These are phyloP conservation scores for Scaptomyza polygonia DNA, from an alignment of 2,888 invertebrate genomes.

Conservation along the genomic window DNA sequence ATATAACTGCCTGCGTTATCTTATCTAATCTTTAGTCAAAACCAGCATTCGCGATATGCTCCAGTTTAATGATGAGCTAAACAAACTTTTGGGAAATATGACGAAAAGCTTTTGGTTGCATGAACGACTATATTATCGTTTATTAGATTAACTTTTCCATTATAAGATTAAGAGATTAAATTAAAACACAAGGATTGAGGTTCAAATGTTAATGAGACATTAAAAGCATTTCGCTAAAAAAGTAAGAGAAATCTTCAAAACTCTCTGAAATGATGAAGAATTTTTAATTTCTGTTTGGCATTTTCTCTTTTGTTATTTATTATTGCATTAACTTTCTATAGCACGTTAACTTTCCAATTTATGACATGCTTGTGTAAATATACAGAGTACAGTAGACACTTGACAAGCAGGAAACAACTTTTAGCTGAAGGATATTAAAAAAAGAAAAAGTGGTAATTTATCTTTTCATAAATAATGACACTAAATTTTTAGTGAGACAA, in stretches of 20 bases:
- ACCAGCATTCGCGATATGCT: constrained; percentile 30
- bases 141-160: constrained; percentile 14
- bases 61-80: neutral
- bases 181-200: neutral
- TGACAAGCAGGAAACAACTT: neutral
- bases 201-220: neutral
- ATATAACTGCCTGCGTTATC: constrained; percentile 11
- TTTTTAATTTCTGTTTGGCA: neutral
- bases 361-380: neutral
- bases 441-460: constrained; percentile 17
- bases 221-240: too few relatives aligned
- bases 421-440: constrained; percentile 11
- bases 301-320: constrained; percentile 5
- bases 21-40: constrained; percentile 10
- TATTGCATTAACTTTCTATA: constrained; percentile 3
- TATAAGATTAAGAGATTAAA: neutral
- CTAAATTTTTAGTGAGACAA: constrained; percentile 44
- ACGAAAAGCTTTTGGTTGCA: constrained; percentile 15
- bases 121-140: neutral
- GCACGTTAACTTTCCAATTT: constrained; percentile 3
- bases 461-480: constrained; percentile 63
- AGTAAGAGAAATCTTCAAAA: neutral
- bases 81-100: constrained; percentile 14
- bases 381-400: neutral
- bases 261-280: neutral